Percentiles rank a stretch among this genome's conserved stretches.
phyloP scores from a whole-genome alignment of 2,797 vertebrate genomes.

The Coreius guichenoti region DNA sequence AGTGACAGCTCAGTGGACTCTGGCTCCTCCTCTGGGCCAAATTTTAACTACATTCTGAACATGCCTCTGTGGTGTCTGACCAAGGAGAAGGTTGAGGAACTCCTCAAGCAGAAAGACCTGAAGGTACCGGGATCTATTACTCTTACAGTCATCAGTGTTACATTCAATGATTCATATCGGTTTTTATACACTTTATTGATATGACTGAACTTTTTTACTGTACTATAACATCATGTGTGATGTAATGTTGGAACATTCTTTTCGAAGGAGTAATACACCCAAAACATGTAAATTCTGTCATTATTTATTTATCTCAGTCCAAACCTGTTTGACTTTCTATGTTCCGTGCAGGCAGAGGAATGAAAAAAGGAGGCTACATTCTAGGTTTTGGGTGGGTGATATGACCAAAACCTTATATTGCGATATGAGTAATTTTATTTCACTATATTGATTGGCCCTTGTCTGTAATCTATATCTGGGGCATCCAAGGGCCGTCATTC shows the following conservation, averaged over 20 bases:
- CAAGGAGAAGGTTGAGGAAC: constrained; percentile 96
- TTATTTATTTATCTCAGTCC: too few relatives aligned
- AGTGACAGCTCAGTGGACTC: constrained; percentile 90
- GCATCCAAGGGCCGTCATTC: too few relatives aligned
- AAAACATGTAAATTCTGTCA: too few relatives aligned
- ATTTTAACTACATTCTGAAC: constrained; percentile 99
- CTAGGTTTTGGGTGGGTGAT: too few relatives aligned
- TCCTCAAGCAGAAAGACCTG: constrained; percentile 92
- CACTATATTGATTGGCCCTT: too few relatives aligned
- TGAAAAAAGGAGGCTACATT: too few relatives aligned
- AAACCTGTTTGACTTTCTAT: too few relatives aligned
- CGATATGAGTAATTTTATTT: too few relatives aligned
- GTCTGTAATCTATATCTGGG: too few relatives aligned
- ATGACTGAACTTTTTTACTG: not conserved
- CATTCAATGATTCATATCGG: not conserved
- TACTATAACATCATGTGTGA: not conserved
- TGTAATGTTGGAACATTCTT: not conserved
- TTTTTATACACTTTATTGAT: not conserved
- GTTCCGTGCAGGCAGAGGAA: too few relatives aligned
- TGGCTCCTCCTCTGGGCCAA: constrained; percentile 88
- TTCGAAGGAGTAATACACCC: not conserved
- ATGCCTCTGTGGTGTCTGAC: constrained; percentile 98
- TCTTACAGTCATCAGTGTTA: not conserved
- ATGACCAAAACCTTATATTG: too few relatives aligned
- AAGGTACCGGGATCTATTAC: constrained; percentile 80